Evolutionary conservation across 2,113 vertebrate genomes (phyloP), one percentile per base, ranked within the genome.

Genomic region (Albula glossodonta): DNA sequence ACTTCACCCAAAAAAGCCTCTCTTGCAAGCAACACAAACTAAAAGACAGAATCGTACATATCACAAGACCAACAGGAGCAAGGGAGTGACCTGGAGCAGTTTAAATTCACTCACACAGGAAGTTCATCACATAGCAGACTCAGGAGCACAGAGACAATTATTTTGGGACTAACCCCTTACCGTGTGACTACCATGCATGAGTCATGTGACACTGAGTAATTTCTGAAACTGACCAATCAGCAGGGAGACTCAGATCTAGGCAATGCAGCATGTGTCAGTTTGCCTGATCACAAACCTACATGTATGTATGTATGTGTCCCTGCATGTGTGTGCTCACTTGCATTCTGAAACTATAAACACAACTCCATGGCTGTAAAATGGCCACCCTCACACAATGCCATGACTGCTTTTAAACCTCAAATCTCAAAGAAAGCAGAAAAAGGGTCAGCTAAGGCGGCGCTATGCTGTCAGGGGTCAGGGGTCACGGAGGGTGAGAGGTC

Each of bases 321-420:
- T 11, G 22, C n/a, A 41, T 41, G 31, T 41, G 31, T 56, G 6
- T 56, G 6, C n/a, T 22, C 63, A 17, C 70, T 25, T 31, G 70
- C 70, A 31, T 10, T 31, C n/a, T n/a, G 10, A 8, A 74, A 74
- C 3, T 5, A 74, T 9, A n/a, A 74, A 70, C 3, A 74, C 70
- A 31, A 31, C 9, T 74, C 22, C 15, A 66, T 31, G 22, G 31
- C 22, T 74, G n/a, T 31, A 74, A 74, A 74, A 74, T 74, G n/a
- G 31, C n/a, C n/a, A 74, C 8, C 3, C n/a, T 74, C 25, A 22
- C 70, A 74, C n/a, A 25, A 74, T 22, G 31, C n/a, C 22, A n/a
- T 70, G 22, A 8, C 82, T 83, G 31, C 89, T 87, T 86, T 56
- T 70, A 53, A n/a, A 48, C 57, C 50, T 82, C 53, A 52, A 88